These are phyloP conservation scores for Cricetomys ansorgei DNA, from an alignment of 2,113 vertebrate species.

Conservation along the genomic window DNA sequence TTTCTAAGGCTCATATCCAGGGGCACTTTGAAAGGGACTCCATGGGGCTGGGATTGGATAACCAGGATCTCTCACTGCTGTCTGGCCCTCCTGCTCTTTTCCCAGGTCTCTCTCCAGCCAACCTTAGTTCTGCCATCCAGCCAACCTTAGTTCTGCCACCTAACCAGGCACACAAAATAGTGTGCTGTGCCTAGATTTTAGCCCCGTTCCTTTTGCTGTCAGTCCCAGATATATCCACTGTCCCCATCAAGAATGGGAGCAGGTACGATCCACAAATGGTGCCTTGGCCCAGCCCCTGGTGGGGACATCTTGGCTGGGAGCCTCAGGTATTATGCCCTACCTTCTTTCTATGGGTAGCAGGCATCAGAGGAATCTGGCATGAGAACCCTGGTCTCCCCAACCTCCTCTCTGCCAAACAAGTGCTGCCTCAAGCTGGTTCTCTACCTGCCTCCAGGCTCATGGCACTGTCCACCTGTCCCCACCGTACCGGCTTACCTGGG, in stretches of 20 bases:
- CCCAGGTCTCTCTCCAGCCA: background rate
- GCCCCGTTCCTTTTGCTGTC: background rate
- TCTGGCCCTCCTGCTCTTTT: background rate
- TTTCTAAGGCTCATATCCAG: background rate
- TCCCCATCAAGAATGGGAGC: background rate
- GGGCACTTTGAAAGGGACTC: background rate
- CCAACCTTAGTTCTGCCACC: background rate
- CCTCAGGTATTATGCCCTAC: background rate
- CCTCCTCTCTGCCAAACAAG: background rate
- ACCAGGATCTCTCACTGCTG: background rate
- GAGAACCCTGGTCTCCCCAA: background rate
- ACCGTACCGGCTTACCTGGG: slow-evolving; percentile 60
- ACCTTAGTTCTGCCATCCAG: background rate
- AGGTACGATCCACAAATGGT: background rate
- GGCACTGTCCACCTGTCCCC: background rate
- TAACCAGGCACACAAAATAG: background rate
- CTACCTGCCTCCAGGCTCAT: background rate
- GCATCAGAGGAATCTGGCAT: background rate
- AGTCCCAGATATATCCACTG: background rate
- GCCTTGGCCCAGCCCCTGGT: background rate
- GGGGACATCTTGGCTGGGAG: background rate
- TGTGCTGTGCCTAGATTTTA: background rate
- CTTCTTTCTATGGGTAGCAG: background rate
- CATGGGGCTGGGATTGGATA: background rate
- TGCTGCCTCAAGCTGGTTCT: background rate